Percentiles rank a stretch among this genome's conserved stretches.
These are phyloP conservation scores for Protobothrops mucrosquamatus DNA, from an alignment of 2,113 vertebrate species.

Conservation along the genomic window DNA sequence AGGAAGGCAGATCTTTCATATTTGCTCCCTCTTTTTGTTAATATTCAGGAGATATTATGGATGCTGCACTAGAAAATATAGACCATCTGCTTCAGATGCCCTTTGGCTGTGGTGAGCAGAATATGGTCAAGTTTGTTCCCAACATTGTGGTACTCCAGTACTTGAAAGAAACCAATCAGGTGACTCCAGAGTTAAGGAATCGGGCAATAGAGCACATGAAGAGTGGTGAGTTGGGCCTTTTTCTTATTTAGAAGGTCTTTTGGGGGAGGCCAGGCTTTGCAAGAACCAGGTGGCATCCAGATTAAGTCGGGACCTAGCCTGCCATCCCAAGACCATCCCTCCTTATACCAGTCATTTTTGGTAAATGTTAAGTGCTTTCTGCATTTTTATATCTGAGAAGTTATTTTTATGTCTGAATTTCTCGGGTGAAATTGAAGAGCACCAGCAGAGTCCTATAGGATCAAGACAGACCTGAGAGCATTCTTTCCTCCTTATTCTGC, in stretches of 20 bases:
- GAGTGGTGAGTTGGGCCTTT: conserved; percentile 66
- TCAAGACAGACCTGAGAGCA: background rate
- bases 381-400: background rate
- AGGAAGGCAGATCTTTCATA: background rate
- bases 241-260: background rate
- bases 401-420: background rate
- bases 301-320: background rate
- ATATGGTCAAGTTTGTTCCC: conserved; percentile 83
- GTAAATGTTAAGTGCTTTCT: background rate
- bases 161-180: conserved; percentile 74
- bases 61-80: conserved; percentile 77
- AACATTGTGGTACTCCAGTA: conserved; percentile 83
- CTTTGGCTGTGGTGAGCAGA: conserved; percentile 83
- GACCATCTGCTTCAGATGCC: conserved; percentile 74
- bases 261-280: background rate
- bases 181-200: conserved; percentile 62
- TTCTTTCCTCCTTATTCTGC: background rate
- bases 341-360: background rate
- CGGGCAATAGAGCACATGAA: conserved; percentile 69
- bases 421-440: background rate
- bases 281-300: background rate
- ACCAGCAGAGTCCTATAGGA: background rate
- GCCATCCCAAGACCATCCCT: background rate
- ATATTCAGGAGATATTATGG: conserved; percentile 81
- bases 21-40: conserved; percentile 12